Evolutionary conservation across 2,113 vertebrate species (phyloP).

Genomic region (Turnix velox): DNA sequence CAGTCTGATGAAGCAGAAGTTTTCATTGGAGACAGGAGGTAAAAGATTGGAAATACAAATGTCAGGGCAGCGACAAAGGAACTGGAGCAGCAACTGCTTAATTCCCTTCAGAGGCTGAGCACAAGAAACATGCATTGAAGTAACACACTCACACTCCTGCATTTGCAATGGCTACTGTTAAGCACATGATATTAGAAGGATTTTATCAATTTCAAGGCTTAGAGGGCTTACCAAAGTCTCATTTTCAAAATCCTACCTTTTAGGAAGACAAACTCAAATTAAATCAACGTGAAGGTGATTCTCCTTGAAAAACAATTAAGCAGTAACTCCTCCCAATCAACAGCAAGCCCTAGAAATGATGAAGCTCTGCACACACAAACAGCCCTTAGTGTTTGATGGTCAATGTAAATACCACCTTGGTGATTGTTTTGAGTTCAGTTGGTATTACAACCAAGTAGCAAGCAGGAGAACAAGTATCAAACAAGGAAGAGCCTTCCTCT

Average conservation of each 20-base stretch:
- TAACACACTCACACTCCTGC: not conserved
- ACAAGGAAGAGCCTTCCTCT: not conserved
- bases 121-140: not conserved
- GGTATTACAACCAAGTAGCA: not conserved
- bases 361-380: not conserved
- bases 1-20: not conserved
- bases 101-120: not conserved
- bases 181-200: not conserved
- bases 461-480: not conserved
- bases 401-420: rapidly evolving
- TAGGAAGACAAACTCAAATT: not conserved
- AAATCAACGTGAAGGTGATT: not conserved
- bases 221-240: not conserved
- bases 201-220: not conserved
- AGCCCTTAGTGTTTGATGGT: not conserved
- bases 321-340: not conserved
- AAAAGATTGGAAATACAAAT: not conserved
- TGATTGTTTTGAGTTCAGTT: not conserved
- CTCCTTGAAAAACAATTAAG: not conserved
- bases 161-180: not conserved
- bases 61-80: not conserved
- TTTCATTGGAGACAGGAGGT: not conserved
- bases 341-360: not conserved
- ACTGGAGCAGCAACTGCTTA: not conserved
- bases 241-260: not conserved